Conservation (phyloP, 2,888 invertebrate genomes). For the Drosophila nr. perissopoda region DNA sequence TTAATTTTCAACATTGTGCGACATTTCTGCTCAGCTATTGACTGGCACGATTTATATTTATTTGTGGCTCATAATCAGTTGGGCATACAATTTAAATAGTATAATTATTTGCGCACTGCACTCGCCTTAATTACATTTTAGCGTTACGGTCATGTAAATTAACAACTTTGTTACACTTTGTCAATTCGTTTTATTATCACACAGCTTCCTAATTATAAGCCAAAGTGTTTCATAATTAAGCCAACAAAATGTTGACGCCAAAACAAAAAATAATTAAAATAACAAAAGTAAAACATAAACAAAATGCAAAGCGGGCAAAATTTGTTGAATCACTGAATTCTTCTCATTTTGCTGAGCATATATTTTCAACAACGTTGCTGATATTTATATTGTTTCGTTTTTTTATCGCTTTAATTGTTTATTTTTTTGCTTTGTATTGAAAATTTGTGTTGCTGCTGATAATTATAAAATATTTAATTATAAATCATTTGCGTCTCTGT, state of each 20-base stretch:
- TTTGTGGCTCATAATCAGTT: constrained; percentile 47
- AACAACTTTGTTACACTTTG: constrained; percentile 56
- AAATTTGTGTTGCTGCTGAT: constrained; percentile 34
- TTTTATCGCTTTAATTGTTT: constrained; percentile 46
- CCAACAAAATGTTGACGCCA: constrained; percentile 4
- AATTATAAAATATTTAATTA: constrained; percentile 80
- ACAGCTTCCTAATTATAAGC: constrained; percentile 56
- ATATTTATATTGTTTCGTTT: constrained; percentile 44
- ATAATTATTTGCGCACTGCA: constrained; percentile 49
- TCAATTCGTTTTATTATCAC: constrained; percentile 59
- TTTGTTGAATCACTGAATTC: constrained; percentile 47
- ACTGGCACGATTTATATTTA: constrained; percentile 40
- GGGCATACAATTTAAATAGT: constrained; percentile 45
- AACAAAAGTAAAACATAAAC: constrained; percentile 7
- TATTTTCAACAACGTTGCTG: constrained; percentile 57
- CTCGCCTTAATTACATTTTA: constrained; percentile 39
- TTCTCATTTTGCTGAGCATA: constrained; percentile 52
- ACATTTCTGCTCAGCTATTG: constrained; percentile 40
- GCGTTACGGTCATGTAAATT: constrained; percentile 57
- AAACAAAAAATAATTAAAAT: constrained; percentile 7
- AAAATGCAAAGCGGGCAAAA: constrained; percentile 26
- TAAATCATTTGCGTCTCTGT: constrained; percentile 66
- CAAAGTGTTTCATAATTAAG: constrained; percentile 63
- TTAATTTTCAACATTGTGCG: constrained; percentile 50
- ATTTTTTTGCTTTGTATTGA: constrained; percentile 21